These are phyloP conservation scores for Brachyalestes nurse DNA, from an alignment of 2,797 vertebrate genomes.

Conservation along the genomic window DNA sequence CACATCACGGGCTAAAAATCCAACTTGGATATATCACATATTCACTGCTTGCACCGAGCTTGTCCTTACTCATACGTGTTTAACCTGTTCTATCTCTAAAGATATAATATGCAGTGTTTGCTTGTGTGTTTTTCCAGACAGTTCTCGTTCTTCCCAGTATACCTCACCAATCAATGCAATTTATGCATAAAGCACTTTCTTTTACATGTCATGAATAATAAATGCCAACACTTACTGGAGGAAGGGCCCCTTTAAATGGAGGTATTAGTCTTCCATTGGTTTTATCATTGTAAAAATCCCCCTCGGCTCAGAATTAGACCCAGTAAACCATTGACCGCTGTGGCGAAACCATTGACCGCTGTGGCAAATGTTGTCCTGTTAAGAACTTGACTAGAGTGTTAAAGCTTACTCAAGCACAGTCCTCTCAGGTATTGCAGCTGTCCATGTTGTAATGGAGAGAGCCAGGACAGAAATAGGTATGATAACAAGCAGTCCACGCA, in stretches of 20 bases:
- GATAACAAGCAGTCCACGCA: conserved; percentile 35
- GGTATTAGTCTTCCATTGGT: background rate
- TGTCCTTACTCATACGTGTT: background rate
- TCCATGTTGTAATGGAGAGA: conserved; percentile 46
- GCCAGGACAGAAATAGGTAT: conserved; percentile 57
- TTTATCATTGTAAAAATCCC: conserved; percentile 1
- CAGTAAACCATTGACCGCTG: conserved; percentile 11
- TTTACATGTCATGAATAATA: conserved; percentile 12
- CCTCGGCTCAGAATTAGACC: background rate
- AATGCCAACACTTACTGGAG: conserved; percentile 42
- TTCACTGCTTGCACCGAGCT: background rate
- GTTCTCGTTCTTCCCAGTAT: conserved; percentile 3
- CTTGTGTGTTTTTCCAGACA: too few species aligned
- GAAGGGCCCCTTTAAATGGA: background rate
- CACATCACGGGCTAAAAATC: background rate
- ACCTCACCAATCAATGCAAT: conserved; percentile 18
- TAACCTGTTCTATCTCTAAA: background rate
- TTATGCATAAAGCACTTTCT: background rate
- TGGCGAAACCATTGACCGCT: conserved; percentile 11
- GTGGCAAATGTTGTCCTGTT: background rate
- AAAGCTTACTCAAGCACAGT: conserved; percentile 31
- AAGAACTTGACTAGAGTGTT: conserved; percentile 22
- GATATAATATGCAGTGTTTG: background rate
- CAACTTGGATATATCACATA: background rate
- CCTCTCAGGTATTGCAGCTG: conserved; percentile 62